Evolutionary conservation across 2,797 vertebrate species (phyloP).

Genomic region (Pelobates cultripes): DNA sequence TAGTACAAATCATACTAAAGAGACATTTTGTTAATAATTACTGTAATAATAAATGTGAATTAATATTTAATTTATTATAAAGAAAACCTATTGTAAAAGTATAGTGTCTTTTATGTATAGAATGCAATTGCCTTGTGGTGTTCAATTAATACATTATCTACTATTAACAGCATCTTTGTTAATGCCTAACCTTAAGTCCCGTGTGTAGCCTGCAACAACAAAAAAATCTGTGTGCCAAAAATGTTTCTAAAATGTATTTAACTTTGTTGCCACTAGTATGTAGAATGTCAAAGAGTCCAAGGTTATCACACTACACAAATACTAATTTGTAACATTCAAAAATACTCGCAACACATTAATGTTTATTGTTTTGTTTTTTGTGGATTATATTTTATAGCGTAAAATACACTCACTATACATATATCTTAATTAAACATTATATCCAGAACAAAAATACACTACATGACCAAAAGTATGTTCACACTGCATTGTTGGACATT

Average conservation of each 20-base stretch:
- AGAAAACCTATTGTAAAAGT: not conserved
- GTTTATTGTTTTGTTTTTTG: no score
- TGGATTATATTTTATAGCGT: no score
- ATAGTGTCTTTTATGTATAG: not conserved
- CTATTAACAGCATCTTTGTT: not conserved
- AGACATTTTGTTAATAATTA: not conserved
- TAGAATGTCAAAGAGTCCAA: no score
- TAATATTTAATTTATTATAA: not conserved
- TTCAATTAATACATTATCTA: not conserved
- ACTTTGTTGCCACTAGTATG: no score
- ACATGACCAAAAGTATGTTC: no score
- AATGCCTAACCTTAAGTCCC: not conserved
- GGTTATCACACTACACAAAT: no score
- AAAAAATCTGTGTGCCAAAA: not conserved
- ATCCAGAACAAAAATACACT: no score
- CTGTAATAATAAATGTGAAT: constrained; percentile 5
- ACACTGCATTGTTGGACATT: no score
- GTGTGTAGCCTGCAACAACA: not conserved
- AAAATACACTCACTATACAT: no score
- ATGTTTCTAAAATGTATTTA: not conserved
- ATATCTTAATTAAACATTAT: no score
- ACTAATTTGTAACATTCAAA: no score
- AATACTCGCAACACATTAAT: no score
- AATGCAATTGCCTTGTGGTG: not conserved
- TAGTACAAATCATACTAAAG: not conserved